Base-by-base conservation (phyloP, 2,113 vertebrate genomes). In the Eublepharis macularius region DNA sequence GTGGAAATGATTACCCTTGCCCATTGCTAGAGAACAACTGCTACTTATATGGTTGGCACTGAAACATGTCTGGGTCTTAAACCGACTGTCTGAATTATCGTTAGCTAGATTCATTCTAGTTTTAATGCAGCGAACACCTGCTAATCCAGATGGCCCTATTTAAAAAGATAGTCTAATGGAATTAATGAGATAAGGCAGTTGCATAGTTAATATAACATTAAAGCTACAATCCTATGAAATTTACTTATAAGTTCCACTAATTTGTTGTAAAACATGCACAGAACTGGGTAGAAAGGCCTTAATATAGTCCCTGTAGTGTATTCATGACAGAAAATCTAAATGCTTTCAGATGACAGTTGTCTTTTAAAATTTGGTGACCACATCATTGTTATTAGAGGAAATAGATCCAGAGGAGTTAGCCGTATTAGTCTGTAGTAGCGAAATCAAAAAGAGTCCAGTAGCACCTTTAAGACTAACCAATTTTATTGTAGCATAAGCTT, bases 21-120 rank as follows among this genome's bases (percentile, higher is more conserved):
- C 16, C n/a, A 26, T 12, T 76, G n/a, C 32, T 49, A 74, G 68
- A 13, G 11, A 66, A n/a, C 54, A 83, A 57, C 32, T 47, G 36
- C 16, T 29, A 29, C 24, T 9, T 63, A 63, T 63, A 63, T 63
- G 7, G 7, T 63, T 63, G 60, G 60, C 26, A n/a, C n/a, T 65
- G 70, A 34, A 75, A 1, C 32, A 41, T 54, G 45, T 13, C 51
- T 47, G 14, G n/a, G 78, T 86, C 83, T 83, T 89, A 78, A 86
- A 88, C 82, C 81, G 85, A 49, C 88, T 43, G 87, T 87, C 83
- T 66, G 17, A 74, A 82, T 87, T 17, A 77, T 66, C 81, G 86
- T 90, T 87, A 87, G 85, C 66, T 75, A 87, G 87, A 90, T 90
- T 86, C 66, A 76, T 47, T n/a, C 45, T 47, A 54, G 8, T 76